These are phyloP conservation scores for Molanna angustata DNA, from an alignment of 2,888 invertebrate species.

Conservation along the genomic window DNA sequence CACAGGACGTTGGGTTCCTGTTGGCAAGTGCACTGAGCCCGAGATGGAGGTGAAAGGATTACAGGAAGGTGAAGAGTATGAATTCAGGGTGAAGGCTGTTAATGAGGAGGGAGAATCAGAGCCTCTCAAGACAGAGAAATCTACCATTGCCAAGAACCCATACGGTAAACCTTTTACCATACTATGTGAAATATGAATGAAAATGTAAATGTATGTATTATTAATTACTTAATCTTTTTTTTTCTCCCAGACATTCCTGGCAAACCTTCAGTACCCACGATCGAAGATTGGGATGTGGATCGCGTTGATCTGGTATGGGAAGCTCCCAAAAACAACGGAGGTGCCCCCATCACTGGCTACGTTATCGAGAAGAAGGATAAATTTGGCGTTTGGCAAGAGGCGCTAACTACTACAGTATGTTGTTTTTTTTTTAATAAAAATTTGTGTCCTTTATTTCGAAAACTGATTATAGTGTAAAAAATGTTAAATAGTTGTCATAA, in stretches of 20 bases:
- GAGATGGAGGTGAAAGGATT: constrained; percentile 87
- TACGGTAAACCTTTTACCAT: constrained; percentile 60
- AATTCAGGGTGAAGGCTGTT: constrained; percentile 89
- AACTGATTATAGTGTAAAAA: background rate
- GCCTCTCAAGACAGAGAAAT: constrained; percentile 86
- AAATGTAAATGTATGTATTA: no score
- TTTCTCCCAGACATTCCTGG: constrained; percentile 68
- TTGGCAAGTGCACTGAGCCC: constrained; percentile 82
- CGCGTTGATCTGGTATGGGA: constrained; percentile 84
- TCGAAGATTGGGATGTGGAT: constrained; percentile 88
- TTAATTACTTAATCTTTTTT: background rate
- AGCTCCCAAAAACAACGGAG: constrained; percentile 73
- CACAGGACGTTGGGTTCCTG: constrained; percentile 91
- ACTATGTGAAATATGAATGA: no score
- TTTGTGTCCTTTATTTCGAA: background rate
- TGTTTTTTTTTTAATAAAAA: background rate
- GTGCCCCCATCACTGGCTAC: constrained; percentile 80
- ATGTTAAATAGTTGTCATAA: background rate
- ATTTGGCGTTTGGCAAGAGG: constrained; percentile 79
- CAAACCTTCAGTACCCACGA: constrained; percentile 82
- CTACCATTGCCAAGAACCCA: constrained; percentile 93
- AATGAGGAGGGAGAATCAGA: constrained; percentile 96
- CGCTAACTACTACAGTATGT: constrained; percentile 67
- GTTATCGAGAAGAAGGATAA: constrained; percentile 88
- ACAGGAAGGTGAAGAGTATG: constrained; percentile 85